phyloP scores from a whole-genome alignment of 2,113 vertebrate genomes.

The Callocephalon fimbriatum region DNA sequence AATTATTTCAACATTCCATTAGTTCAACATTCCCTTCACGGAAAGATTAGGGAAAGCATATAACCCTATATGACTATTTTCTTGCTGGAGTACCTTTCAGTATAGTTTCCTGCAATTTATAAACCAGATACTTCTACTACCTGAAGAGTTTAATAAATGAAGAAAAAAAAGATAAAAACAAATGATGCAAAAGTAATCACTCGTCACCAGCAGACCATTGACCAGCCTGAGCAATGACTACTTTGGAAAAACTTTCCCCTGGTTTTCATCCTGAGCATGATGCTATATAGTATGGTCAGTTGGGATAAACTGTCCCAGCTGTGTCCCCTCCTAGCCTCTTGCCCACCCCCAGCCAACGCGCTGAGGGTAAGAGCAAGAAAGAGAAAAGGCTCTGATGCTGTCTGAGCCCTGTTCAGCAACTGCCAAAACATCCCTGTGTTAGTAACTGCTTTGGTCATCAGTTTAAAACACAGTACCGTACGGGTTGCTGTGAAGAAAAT shows the following conservation, averaged over 20 bases:
- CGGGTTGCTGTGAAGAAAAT: background rate
- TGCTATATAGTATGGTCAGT: background rate
- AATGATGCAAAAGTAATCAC: background rate
- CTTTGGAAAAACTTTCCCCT: background rate
- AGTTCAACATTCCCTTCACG: background rate
- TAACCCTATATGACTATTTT: background rate
- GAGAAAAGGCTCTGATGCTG: background rate
- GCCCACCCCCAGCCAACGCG: rapidly evolving
- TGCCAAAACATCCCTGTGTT: background rate
- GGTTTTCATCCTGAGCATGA: background rate
- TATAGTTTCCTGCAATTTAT: background rate
- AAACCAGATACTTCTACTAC: background rate
- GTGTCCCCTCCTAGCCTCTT: background rate
- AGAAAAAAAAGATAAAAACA: background rate
- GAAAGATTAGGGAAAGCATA: background rate
- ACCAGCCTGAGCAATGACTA: background rate
- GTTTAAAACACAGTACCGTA: background rate
- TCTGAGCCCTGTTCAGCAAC: background rate
- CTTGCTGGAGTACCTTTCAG: background rate
- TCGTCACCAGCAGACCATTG: background rate
- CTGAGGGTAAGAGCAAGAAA: background rate
- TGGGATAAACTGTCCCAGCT: background rate
- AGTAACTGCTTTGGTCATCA: background rate
- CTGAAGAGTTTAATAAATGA: background rate
- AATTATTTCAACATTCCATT: background rate